A percentile compares a stretch with the other conserved stretches of the same genome.
Conservation (phyloP, 1,140 invertebrate genomes). For the Anthonomus grandis region DNA sequence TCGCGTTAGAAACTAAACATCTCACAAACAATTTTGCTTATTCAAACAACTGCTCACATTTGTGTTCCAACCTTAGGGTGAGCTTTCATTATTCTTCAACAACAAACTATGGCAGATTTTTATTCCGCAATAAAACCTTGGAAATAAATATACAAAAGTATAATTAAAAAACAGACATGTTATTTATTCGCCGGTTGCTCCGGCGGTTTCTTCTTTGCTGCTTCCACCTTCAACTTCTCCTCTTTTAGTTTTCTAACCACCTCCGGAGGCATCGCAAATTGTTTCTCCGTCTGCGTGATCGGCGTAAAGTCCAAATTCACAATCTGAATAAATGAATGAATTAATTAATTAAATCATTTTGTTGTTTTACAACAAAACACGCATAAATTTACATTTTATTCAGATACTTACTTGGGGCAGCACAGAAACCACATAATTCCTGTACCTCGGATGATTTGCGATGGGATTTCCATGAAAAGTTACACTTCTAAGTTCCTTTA, state of each 20-base stretch:
- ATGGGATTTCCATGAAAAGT: conserved; percentile 58
- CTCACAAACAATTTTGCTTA: too few relatives aligned
- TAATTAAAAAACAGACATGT: too few relatives aligned
- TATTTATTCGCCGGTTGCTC: too few relatives aligned
- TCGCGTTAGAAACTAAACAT: too few relatives aligned
- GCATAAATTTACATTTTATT: neutral
- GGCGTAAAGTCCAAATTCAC: conserved; percentile 52
- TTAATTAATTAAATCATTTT: neutral
- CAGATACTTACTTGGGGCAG: conserved; percentile 49
- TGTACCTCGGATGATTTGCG: conserved; percentile 49
- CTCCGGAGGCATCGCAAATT: conserved; percentile 31
- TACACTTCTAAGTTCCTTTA: conserved; percentile 50
- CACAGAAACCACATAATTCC: conserved; percentile 50
- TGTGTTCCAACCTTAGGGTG: too few relatives aligned
- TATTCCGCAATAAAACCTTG: too few relatives aligned
- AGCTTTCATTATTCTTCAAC: too few relatives aligned
- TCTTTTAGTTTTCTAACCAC: conserved; percentile 30
- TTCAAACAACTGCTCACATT: too few relatives aligned
- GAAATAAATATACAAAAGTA: too few relatives aligned
- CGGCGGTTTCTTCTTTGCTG: neutral
- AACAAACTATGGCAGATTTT: too few relatives aligned
- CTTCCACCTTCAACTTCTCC: conserved; percentile 13
- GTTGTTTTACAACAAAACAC: neutral
- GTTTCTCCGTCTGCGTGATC: conserved; percentile 41
- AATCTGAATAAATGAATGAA: conserved; percentile 31